Conservation (phyloP, 2,797 vertebrate species). For the Choloepus didactylus region DNA sequence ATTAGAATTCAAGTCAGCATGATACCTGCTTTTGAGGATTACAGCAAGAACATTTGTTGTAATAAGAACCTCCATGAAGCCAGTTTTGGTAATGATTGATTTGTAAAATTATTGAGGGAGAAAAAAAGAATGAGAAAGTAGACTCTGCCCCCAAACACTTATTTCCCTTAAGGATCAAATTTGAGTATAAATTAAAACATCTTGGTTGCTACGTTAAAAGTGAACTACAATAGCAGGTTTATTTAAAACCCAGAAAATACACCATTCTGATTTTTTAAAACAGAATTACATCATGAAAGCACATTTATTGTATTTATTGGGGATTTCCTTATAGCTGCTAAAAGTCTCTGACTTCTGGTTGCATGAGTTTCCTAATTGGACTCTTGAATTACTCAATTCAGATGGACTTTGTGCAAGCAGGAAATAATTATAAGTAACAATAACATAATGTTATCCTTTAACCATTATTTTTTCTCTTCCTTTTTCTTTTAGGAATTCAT, state of each 20-base stretch:
- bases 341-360: constrained; percentile 75
- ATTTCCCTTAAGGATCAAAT: constrained; percentile 73
- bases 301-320: constrained; percentile 55
- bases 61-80: constrained; percentile 72
- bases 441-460: constrained; percentile 28
- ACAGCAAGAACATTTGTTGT: constrained; percentile 82
- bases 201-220: constrained; percentile 72
- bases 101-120: constrained; percentile 76
- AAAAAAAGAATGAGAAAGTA: constrained; percentile 65
- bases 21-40: constrained; percentile 84
- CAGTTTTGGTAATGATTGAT: constrained; percentile 79
- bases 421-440: constrained; percentile 72
- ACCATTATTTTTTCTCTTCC: constrained; percentile 52
- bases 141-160: constrained; percentile 66
- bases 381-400: constrained; percentile 49
- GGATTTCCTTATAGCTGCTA: constrained; percentile 47
- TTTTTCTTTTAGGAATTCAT: constrained; percentile 68
- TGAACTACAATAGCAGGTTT: constrained; percentile 57
- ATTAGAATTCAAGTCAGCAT: constrained; percentile 85
- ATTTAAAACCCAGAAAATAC: constrained; percentile 73
- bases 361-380: constrained; percentile 54
- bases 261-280: constrained; percentile 61
- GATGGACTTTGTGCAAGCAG: not conserved
- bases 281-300: constrained; percentile 67
- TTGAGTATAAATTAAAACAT: constrained; percentile 74